Percentiles rank a stretch among this genome's conserved stretches.
These are phyloP conservation scores for Chrysomela aeneicollis DNA, from an alignment of 2,888 invertebrate species.

Conservation along the genomic window DNA sequence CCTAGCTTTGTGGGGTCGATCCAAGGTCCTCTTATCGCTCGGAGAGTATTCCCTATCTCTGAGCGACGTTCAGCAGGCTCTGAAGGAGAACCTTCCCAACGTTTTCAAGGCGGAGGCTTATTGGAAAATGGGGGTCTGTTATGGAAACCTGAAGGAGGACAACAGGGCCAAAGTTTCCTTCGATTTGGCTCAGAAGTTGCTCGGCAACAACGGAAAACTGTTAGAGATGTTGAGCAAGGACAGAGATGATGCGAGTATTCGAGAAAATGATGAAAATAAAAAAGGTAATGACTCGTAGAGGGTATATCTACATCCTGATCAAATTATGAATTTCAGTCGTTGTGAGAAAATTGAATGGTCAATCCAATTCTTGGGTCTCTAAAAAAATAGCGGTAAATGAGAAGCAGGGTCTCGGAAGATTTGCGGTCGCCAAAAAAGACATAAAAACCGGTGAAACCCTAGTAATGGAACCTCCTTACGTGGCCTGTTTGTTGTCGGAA, in stretches of 20 bases:
- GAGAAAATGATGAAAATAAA: constrained; percentile 49
- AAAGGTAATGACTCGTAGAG: no score
- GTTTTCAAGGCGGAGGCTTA: constrained; percentile 73
- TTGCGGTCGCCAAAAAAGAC: constrained; percentile 69
- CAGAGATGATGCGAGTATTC: constrained; percentile 24
- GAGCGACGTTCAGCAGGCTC: constrained; percentile 72
- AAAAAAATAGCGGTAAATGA: constrained; percentile 68
- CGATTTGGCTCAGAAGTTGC: constrained; percentile 69
- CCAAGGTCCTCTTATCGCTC: constrained; percentile 69
- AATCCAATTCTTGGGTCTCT: constrained; percentile 70
- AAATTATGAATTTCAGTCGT: no score
- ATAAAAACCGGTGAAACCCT: constrained; percentile 77
- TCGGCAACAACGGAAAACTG: constrained; percentile 55
- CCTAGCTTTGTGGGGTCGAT: constrained; percentile 72
- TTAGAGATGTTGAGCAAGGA: constrained; percentile 33
- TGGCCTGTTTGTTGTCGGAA: constrained; percentile 76
- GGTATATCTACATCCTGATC: no score
- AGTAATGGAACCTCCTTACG: constrained; percentile 75
- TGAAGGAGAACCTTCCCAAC: constrained; percentile 70
- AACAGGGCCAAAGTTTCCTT: constrained; percentile 72
- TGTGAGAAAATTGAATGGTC: no score
- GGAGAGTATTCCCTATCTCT: constrained; percentile 69
- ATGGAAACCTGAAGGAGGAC: constrained; percentile 68
- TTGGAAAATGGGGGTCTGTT: constrained; percentile 75
- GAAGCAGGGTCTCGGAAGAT: constrained; percentile 72